Conservation (phyloP, 2,797 vertebrate genomes). For the Anguilla anguilla region DNA sequence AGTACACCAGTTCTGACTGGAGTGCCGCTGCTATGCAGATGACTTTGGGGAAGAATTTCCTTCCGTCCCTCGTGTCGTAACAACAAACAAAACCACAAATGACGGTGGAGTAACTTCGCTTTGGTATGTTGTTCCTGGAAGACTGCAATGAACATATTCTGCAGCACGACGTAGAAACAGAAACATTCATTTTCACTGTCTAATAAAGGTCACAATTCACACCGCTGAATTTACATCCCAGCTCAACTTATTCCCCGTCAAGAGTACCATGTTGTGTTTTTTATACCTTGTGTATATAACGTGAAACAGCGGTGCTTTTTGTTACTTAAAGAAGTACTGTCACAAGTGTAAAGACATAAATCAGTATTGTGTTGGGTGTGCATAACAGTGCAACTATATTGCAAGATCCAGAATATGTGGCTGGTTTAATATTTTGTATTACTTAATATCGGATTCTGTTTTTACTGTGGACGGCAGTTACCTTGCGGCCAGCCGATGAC, state of each 20-base stretch:
- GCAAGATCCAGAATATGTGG: background rate
- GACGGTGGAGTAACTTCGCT: background rate
- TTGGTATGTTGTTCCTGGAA: background rate
- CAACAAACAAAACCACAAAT: background rate
- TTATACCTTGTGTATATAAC: background rate
- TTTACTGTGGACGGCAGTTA: slow-evolving; percentile 66
- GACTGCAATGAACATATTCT: background rate
- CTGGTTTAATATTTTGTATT: background rate
- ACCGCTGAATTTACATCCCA: background rate
- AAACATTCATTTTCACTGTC: background rate
- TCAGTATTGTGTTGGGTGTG: background rate
- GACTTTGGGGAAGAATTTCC: background rate
- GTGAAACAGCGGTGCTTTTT: background rate
- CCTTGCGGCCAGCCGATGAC: slow-evolving; percentile 83
- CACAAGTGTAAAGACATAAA: background rate
- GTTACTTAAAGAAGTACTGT: background rate
- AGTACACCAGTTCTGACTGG: background rate
- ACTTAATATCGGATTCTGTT: background rate
- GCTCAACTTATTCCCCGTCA: background rate
- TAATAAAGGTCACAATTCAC: background rate
- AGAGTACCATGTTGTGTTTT: background rate
- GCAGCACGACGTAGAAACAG: background rate
- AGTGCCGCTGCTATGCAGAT: background rate
- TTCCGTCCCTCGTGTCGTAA: background rate
- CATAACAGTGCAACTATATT: background rate